These are phyloP conservation scores for Vulpes ferrilata DNA, from an alignment of 2,113 vertebrate species.

Conservation along the genomic window DNA sequence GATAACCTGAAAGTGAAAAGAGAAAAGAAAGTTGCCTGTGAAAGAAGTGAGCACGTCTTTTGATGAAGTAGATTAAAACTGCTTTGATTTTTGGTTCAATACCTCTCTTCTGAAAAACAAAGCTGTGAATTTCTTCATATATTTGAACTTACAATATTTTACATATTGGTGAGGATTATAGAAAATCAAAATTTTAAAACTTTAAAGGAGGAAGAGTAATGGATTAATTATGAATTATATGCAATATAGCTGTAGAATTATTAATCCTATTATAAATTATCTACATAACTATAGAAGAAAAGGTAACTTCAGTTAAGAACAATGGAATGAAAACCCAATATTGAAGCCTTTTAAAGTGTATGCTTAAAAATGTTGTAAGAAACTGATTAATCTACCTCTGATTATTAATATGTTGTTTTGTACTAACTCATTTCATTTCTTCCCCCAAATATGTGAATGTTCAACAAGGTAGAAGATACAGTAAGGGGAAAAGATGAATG, in stretches of 20 bases:
- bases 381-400: neutral
- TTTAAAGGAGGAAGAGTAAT: neutral
- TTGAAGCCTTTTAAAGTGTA: neutral
- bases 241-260: neutral
- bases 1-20: neutral
- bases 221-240: neutral
- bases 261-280: neutral
- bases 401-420: neutral
- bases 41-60: neutral
- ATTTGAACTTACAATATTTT: neutral
- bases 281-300: neutral
- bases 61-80: neutral
- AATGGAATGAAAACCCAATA: neutral
- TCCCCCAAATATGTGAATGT: neutral
- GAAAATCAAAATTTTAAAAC: neutral
- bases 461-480: neutral
- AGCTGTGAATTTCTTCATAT: neutral
- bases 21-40: neutral
- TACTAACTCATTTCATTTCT: neutral
- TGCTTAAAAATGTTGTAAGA: neutral
- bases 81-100: neutral
- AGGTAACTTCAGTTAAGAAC: neutral
- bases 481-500: neutral
- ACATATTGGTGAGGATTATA: neutral
- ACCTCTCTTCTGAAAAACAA: neutral